Percentiles rank a stretch among this genome's conserved stretches.
phyloP scores from a whole-genome alignment of 1,140 invertebrate species.

The Cataglyphis hispanica region DNA sequence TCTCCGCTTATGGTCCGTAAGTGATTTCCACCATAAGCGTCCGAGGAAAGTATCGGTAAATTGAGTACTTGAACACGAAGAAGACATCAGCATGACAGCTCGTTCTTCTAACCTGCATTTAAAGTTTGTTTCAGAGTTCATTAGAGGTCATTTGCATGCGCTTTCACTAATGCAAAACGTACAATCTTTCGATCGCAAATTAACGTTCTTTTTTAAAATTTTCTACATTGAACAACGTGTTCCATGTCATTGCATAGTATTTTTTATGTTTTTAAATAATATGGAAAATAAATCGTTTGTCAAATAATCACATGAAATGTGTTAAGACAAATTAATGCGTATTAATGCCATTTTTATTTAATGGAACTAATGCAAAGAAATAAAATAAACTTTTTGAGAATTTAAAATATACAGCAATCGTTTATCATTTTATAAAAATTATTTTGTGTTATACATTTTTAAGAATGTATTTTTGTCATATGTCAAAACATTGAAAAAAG shows the following conservation, averaged over 20 bases:
- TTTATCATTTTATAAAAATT: neutral
- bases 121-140: constrained; percentile 49
- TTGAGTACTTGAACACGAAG: constrained; percentile 66
- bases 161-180: neutral
- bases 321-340: neutral
- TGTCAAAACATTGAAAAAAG: too few relatives aligned
- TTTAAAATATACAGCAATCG: neutral
- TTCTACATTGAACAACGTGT: neutral
- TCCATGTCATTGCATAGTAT: neutral
- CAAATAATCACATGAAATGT: neutral
- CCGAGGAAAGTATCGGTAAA: constrained; percentile 68
- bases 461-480: too few relatives aligned
- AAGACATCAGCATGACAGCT: constrained; percentile 65
- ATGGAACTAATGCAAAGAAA: neutral
- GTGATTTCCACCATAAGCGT: constrained; percentile 70
- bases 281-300: neutral
- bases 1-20: constrained; percentile 69
- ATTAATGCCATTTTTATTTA: neutral
- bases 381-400: neutral
- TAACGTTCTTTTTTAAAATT: neutral
- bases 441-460: neutral
- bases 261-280: neutral
- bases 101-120: constrained; percentile 54
- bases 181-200: neutral
- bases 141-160: neutral